These are phyloP conservation scores for Willisornis vidua DNA, from an alignment of 2,113 vertebrate species.

Conservation along the genomic window DNA sequence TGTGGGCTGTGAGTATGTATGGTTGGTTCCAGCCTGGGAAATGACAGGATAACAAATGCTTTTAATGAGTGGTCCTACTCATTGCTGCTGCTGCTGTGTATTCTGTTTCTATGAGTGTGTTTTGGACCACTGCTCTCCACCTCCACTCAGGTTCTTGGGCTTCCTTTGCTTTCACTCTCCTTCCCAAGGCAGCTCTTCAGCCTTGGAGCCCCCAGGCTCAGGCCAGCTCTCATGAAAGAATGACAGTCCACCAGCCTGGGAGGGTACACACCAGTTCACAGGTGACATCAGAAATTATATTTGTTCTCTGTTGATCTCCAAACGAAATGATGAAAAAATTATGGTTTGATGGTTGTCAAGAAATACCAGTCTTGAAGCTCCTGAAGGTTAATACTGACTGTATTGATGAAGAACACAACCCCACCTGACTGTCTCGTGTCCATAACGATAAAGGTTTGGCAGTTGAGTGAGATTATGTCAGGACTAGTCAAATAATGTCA, in stretches of 20 bases:
- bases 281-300: constrained; percentile 1
- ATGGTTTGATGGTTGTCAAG: constrained; percentile 34
- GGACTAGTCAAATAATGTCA: constrained; percentile 56
- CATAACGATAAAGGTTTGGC: constrained; percentile 59
- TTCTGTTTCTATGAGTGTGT: background rate
- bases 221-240: background rate
- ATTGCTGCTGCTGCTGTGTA: background rate
- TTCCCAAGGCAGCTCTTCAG: background rate
- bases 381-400: constrained; percentile 54
- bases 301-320: constrained; percentile 39
- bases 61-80: background rate
- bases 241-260: background rate
- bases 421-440: constrained; percentile 52
- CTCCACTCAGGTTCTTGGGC: background rate
- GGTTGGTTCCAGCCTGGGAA: background rate
- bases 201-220: background rate
- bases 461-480: constrained; percentile 63
- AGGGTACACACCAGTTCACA: background rate
- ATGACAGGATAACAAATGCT: background rate
- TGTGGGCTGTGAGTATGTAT: background rate
- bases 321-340: constrained; percentile 43
- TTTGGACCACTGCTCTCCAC: background rate
- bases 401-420: background rate
- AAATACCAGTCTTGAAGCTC: constrained; percentile 62
- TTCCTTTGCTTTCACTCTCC: background rate